phyloP scores from a whole-genome alignment of 2,113 vertebrate species.

The Antigone vipio region DNA sequence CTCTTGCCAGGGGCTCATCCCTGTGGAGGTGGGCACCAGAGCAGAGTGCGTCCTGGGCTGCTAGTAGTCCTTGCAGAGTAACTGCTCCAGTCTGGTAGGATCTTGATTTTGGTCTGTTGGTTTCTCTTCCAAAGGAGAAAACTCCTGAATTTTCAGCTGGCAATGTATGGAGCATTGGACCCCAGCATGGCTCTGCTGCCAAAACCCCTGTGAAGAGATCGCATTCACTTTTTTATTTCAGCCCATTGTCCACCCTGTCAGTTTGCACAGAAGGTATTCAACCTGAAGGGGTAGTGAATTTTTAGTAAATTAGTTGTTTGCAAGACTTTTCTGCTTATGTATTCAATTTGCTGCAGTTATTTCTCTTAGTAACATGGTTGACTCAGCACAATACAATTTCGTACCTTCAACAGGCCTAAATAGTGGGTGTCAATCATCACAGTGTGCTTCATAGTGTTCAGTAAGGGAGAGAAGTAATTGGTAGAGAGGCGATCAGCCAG shows the following conservation, averaged over 20 bases:
- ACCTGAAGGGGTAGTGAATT: neutral
- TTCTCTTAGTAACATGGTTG: neutral
- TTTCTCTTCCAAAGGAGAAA: neutral
- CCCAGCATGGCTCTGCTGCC: neutral
- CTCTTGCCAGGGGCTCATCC: neutral
- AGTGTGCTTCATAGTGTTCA: neutral
- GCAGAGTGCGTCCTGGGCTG: neutral
- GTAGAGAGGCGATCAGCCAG: no score
- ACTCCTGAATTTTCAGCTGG: neutral
- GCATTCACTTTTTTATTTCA: neutral
- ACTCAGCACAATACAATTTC: neutral
- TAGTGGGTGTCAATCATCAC: neutral
- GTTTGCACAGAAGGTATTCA: neutral
- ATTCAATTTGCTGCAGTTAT: neutral
- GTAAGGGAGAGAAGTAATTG: neutral
- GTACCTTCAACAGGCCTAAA: neutral
- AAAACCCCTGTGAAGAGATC: neutral
- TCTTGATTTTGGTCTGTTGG: neutral
- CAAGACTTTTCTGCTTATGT: neutral
- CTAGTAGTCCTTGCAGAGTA: neutral
- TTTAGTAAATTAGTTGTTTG: neutral
- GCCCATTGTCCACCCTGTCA: accelerated
- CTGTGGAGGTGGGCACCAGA: neutral
- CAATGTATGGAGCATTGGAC: accelerated
- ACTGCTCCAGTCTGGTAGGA: neutral